phyloP scores from a whole-genome alignment of 2,113 vertebrate species.

The Phaethornis superciliosus region DNA sequence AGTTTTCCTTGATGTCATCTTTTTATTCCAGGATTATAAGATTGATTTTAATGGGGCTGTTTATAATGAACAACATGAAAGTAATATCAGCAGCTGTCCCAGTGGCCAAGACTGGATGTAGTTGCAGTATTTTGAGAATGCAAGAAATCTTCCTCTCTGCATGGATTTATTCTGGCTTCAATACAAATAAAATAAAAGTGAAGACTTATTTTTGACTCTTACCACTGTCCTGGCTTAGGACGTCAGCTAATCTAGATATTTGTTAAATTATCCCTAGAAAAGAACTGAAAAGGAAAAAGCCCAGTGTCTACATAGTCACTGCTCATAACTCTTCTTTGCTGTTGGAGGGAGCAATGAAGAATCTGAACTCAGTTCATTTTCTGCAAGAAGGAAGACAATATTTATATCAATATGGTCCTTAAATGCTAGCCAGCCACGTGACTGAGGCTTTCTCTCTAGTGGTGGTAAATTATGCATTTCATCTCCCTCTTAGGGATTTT shows the following conservation, averaged over 20 bases:
- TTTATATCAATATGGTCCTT: neutral
- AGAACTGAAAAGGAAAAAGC: neutral
- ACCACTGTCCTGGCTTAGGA: neutral
- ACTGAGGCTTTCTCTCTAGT: neutral
- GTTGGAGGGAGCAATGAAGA: neutral
- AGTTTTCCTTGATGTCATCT: neutral
- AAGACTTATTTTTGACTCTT: neutral
- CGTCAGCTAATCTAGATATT: neutral
- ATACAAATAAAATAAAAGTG: neutral
- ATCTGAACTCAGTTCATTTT: neutral
- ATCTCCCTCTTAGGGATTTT: neutral
- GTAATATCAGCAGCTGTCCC: neutral
- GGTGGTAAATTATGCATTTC: slow-evolving; percentile 24
- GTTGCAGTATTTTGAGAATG: neutral
- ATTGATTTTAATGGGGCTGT: neutral
- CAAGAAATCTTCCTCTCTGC: neutral
- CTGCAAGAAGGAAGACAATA: neutral
- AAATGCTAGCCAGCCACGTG: neutral
- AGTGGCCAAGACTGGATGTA: neutral
- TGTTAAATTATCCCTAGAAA: neutral
- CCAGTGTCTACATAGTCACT: neutral
- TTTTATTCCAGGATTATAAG: neutral
- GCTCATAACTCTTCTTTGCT: neutral
- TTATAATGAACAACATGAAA: neutral
- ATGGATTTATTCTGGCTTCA: neutral